Evolutionary conservation across 1,140 invertebrate genomes (phyloP).

Genomic region (Nasonia giraulti): DNA sequence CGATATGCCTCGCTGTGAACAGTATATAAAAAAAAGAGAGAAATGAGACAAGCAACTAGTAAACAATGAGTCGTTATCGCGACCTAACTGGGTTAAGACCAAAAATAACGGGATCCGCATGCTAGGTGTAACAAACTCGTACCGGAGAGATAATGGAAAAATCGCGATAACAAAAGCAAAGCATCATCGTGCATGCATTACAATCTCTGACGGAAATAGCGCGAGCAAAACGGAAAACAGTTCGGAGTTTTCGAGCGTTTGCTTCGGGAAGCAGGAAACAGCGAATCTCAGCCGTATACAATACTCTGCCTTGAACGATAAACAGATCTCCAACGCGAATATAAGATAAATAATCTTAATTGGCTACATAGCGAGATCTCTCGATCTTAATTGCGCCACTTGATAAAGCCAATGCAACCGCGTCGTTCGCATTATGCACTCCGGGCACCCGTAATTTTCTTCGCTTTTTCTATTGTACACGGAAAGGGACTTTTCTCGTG

Average conservation of each 20-base stretch:
- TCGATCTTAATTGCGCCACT: conserved; percentile 62
- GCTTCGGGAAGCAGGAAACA: conserved; percentile 34
- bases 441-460: background rate
- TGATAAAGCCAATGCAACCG: conserved; percentile 55
- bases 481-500: too few relatives aligned
- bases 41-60: background rate
- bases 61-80: conserved; percentile 25
- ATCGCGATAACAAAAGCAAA: background rate
- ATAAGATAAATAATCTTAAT: conserved; percentile 66
- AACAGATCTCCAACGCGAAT: conserved; percentile 42
- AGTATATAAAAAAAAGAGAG: background rate
- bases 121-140: too few relatives aligned
- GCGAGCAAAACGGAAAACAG: conserved; percentile 17
- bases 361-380: conserved; percentile 56
- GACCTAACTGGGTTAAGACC: background rate
- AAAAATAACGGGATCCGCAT: background rate
- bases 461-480: background rate
- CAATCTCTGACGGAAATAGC: conserved; percentile 18
- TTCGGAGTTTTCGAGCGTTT: conserved; percentile 16
- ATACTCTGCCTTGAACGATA: background rate
- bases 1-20: background rate
- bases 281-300: conserved; percentile 18
- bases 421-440: background rate
- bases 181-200: conserved; percentile 42
- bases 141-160: background rate